Percentiles rank a stretch among this genome's conserved stretches.
phyloP scores from a whole-genome alignment of 2,888 invertebrate genomes.

The Atrina japonica region DNA sequence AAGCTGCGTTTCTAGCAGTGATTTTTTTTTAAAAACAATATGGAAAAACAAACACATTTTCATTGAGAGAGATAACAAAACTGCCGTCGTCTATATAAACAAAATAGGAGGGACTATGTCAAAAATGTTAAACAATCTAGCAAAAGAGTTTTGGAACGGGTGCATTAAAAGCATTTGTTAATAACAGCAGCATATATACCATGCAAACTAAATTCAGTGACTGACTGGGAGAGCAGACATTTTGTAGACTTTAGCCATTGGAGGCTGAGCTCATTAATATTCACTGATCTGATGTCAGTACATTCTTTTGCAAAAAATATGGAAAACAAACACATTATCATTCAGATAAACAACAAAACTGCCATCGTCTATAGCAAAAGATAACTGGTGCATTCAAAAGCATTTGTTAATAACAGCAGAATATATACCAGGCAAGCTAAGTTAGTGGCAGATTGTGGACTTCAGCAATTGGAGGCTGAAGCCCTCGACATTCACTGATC shows the following conservation, averaged over 20 bases:
- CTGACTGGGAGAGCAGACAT: slow-evolving; percentile 17
- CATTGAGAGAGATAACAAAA: slow-evolving; percentile 6
- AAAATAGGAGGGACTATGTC: slow-evolving; percentile 14
- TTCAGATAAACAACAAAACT: slow-evolving; percentile 13
- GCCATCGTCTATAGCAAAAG: background rate
- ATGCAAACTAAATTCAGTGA: slow-evolving; percentile 4
- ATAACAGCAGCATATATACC: slow-evolving; percentile 20
- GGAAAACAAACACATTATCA: slow-evolving; percentile 12
- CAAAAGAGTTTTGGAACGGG: background rate
- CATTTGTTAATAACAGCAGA: slow-evolving; percentile 23
- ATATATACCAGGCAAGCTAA: slow-evolving; percentile 14
- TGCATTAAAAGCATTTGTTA: background rate
- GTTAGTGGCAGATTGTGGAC: slow-evolving; percentile 3
- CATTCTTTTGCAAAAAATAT: background rate
- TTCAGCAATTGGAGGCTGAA: slow-evolving; percentile 27
- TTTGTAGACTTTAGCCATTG: too few relatives aligned
- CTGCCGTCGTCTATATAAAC: slow-evolving; percentile 4
- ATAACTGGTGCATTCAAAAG: too few relatives aligned
- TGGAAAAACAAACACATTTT: slow-evolving; percentile 12
- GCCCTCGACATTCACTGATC: slow-evolving; percentile 9
- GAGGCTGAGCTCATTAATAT: too few relatives aligned
- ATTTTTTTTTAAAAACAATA: too few relatives aligned
- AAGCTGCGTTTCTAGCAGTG: slow-evolving; percentile 12
- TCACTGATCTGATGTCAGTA: slow-evolving; percentile 1
- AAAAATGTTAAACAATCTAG: slow-evolving; percentile 2